These are phyloP conservation scores for Probaryconus sp. DNA, from an alignment of 1,140 invertebrate species.

Conservation along the genomic window DNA sequence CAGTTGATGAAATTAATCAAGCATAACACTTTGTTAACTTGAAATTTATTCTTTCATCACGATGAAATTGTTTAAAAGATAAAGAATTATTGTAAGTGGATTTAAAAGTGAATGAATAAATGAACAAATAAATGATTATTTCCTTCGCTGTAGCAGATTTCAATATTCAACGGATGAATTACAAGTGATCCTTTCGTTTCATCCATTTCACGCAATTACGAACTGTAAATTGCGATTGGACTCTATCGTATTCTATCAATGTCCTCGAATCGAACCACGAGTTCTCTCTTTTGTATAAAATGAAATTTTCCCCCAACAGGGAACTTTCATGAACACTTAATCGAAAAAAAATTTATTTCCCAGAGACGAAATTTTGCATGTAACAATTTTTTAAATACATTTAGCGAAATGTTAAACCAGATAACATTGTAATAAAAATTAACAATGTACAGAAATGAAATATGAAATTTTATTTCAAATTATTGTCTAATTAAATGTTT, in stretches of 20 bases:
- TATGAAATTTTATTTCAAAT: too few species aligned
- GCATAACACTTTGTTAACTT: constrained; percentile 1
- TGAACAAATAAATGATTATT: constrained; percentile 3
- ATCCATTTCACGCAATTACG: constrained; percentile 47
- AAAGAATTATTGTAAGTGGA: not conserved
- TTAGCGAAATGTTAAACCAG: too few species aligned
- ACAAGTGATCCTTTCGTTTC: constrained; percentile 17
- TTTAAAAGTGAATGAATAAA: constrained; percentile 1
- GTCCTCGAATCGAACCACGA: constrained; percentile 28
- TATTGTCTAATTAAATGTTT: too few species aligned
- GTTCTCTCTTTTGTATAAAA: constrained; percentile 17
- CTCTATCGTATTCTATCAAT: constrained; percentile 25
- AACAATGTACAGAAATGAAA: too few species aligned
- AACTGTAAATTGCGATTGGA: constrained; percentile 44
- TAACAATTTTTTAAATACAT: too few species aligned
- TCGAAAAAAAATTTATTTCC: too few species aligned
- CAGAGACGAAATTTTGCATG: too few species aligned
- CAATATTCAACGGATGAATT: constrained; percentile 32
- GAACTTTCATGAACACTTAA: constrained; percentile 7
- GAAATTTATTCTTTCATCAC: too few species aligned
- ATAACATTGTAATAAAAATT: too few species aligned
- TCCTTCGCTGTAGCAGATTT: constrained; percentile 11
- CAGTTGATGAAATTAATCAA: constrained; percentile 27
- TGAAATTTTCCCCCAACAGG: constrained; percentile 13
- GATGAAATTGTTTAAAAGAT: too few species aligned